phyloP scores from a whole-genome alignment of 1,140 invertebrate genomes.

The Orussus abietinus region DNA sequence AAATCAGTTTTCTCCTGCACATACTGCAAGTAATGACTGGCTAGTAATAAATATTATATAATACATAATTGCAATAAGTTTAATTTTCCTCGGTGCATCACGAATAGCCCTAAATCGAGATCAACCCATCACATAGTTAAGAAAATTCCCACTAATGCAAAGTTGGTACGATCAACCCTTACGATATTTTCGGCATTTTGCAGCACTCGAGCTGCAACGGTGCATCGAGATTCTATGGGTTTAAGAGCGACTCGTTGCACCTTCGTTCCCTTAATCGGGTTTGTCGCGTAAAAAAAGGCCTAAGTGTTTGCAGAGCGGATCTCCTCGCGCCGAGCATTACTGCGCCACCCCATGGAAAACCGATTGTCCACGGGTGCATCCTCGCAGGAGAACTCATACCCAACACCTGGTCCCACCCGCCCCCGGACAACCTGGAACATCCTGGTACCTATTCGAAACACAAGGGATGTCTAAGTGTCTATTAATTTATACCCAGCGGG shows the following conservation, averaged over 20 bases:
- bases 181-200: background rate
- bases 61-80: too few relatives aligned
- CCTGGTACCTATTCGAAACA: conserved; percentile 17
- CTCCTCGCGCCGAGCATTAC: background rate
- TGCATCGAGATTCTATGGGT: background rate
- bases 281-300: background rate
- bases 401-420: conserved; percentile 30
- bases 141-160: too few relatives aligned
- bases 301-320: conserved; percentile 8
- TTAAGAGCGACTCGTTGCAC: too few relatives aligned
- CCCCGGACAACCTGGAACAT: conserved; percentile 14
- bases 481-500: conserved; percentile 37
- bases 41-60: too few relatives aligned
- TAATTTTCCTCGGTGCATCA: background rate
- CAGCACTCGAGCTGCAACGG: background rate
- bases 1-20: too few relatives aligned
- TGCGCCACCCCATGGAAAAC: conserved; percentile 17
- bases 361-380: conserved; percentile 32
- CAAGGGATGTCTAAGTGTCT: conserved; percentile 27
- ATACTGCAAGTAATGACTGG: too few relatives aligned
- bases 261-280: background rate
- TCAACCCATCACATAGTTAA: too few relatives aligned
- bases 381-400: conserved; percentile 13
- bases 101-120: background rate
- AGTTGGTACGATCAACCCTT: background rate